These are phyloP conservation scores for Sandelia bainsii DNA, from an alignment of 2,797 vertebrate genomes.

Conservation along the genomic window DNA sequence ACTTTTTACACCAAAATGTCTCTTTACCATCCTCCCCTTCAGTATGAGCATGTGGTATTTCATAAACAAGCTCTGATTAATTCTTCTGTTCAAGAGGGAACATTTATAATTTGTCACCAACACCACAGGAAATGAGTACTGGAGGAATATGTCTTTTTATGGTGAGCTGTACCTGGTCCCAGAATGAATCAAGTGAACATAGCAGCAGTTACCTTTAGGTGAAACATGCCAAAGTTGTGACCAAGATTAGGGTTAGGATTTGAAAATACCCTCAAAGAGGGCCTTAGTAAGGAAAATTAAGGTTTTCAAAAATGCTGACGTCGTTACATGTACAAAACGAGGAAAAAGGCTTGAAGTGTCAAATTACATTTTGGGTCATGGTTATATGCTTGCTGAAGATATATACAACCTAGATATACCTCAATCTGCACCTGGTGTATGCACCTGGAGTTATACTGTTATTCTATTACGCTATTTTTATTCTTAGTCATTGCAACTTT, in stretches of 20 bases:
- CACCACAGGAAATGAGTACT: background rate
- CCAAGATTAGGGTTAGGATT: no score
- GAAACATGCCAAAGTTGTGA: background rate
- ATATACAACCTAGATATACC: no score
- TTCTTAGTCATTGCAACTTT: no score
- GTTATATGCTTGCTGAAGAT: no score
- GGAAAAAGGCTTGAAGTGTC: no score
- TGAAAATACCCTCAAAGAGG: background rate
- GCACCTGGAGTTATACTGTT: no score
- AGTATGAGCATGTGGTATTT: slow-evolving; percentile 34
- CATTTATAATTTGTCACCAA: slow-evolving; percentile 12
- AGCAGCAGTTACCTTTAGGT: background rate
- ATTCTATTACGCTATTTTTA: no score
- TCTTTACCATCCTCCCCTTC: background rate
- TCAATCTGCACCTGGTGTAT: no score
- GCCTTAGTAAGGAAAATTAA: no score
- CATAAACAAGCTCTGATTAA: slow-evolving; percentile 54
- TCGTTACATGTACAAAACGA: no score
- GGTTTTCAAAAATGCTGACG: no score
- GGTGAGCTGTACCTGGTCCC: slow-evolving; percentile 9
- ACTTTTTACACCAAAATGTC: slow-evolving; percentile 28
- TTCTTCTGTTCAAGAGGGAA: slow-evolving; percentile 21
- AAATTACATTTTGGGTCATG: no score
- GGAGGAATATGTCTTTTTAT: slow-evolving; percentile 4
- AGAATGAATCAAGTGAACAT: background rate